These are phyloP conservation scores for Apodemia mormo DNA, from an alignment of 2,888 invertebrate genomes.

Conservation along the genomic window DNA sequence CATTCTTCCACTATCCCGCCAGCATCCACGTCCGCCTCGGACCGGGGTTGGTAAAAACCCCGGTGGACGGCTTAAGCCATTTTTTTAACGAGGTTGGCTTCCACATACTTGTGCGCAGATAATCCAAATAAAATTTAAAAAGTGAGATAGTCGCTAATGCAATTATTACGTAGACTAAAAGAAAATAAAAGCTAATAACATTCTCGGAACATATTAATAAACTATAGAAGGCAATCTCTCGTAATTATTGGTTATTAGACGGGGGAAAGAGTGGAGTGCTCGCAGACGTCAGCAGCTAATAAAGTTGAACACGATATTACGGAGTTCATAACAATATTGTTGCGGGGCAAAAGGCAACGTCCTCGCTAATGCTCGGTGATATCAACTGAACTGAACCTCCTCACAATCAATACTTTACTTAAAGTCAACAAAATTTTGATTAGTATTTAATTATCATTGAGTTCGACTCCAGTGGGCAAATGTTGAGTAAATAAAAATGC, in stretches of 20 bases:
- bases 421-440: not conserved
- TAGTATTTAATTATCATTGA: not conserved
- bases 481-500: no score
- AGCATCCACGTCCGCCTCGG: no score
- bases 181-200: not conserved
- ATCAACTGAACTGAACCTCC: not conserved
- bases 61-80: no score
- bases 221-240: constrained; percentile 3
- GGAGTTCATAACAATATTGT: not conserved
- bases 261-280: not conserved
- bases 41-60: no score
- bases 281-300: not conserved
- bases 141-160: not conserved
- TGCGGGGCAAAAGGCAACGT: not conserved
- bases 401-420: not conserved
- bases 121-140: not conserved
- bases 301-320: not conserved
- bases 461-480: not conserved
- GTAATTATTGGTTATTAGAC: constrained; percentile 14
- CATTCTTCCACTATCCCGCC: no score
- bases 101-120: no score
- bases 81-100: no score
- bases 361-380: not conserved
- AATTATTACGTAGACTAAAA: not conserved
- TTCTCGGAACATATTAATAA: not conserved